phyloP scores from a whole-genome alignment of 2,797 vertebrate genomes.

The Phataginus tetradactyla region DNA sequence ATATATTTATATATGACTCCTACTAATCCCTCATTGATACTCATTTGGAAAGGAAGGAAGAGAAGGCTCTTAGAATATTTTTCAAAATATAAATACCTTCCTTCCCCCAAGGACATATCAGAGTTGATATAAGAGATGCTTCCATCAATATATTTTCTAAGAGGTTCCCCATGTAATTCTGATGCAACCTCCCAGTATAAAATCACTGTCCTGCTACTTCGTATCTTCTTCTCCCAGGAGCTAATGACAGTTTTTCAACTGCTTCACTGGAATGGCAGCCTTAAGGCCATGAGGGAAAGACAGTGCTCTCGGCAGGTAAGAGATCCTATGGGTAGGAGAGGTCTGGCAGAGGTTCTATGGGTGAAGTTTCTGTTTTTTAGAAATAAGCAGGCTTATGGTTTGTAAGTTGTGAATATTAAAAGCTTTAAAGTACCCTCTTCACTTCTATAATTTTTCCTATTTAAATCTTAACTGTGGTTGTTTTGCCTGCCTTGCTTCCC shows the following conservation, averaged over 20 bases:
- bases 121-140: slow-evolving; percentile 1
- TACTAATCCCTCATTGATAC: neutral
- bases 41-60: neutral
- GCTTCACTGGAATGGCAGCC: slow-evolving; percentile 98
- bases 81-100: slow-evolving; percentile 5
- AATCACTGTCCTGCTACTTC: neutral
- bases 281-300: slow-evolving; percentile 98
- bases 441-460: neutral
- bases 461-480: slow-evolving; percentile 17
- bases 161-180: neutral
- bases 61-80: neutral
- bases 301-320: slow-evolving; percentile 97
- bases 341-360: neutral
- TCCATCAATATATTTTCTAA: neutral
- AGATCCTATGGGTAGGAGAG: neutral
- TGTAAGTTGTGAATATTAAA: neutral
- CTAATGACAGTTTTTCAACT: slow-evolving; percentile 99
- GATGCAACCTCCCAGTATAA: neutral
- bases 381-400: neutral
- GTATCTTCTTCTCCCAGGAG: slow-evolving; percentile 87
- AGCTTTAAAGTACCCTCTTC: neutral
- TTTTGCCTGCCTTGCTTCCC: neutral
- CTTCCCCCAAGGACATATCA: neutral
- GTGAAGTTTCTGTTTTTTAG: neutral
- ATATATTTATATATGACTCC: neutral